phyloP scores from a whole-genome alignment of 2,797 vertebrate genomes.

The Propithecus deckenii region DNA sequence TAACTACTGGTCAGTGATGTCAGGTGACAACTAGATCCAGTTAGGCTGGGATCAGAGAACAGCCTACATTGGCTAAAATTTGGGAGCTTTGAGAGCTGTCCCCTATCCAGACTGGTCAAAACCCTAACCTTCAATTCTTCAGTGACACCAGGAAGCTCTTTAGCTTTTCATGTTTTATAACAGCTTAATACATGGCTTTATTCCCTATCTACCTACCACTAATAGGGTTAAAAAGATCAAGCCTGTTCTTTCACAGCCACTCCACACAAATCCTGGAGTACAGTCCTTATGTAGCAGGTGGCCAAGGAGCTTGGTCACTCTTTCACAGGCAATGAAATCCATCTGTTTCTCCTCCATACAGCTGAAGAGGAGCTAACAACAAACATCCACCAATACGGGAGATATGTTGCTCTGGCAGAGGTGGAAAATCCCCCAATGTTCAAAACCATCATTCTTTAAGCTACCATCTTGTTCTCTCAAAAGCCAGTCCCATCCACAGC shows the following conservation, averaged over 20 bases:
- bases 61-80: neutral
- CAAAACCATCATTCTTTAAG: neutral
- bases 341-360: neutral
- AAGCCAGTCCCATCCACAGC: neutral
- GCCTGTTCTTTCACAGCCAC: neutral
- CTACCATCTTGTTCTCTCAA: neutral
- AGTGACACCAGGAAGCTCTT: neutral
- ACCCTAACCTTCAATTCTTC: neutral
- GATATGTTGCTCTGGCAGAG: neutral
- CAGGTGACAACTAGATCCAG: neutral
- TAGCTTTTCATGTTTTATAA: slow-evolving; percentile 9
- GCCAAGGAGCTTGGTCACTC: neutral
- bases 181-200: neutral
- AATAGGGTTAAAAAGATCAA: neutral
- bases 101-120: neutral
- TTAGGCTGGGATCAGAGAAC: neutral
- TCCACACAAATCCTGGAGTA: neutral
- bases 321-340: slow-evolving; percentile 5
- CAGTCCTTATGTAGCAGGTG: neutral
- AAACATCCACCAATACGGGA: neutral
- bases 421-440: neutral
- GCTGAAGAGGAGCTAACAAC: neutral
- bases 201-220: neutral
- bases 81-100: neutral
- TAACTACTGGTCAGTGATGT: neutral